Base-by-base conservation (phyloP, 2,797 vertebrate species). In the Arvicola amphibius region DNA sequence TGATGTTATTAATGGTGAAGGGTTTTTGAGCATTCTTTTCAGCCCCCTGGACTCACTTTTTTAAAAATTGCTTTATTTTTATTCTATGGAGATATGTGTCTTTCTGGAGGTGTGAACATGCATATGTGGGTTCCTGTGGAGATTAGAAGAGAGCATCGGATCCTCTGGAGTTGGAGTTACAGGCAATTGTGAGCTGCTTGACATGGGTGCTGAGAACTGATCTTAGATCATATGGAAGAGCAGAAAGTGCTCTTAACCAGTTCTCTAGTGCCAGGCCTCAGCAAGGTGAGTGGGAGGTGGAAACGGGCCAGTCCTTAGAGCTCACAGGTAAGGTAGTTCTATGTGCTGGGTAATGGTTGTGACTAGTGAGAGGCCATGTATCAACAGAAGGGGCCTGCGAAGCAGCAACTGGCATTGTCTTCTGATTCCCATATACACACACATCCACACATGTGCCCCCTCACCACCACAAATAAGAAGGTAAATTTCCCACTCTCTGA, bases 401-500 rank as follows among this genome's bases (percentile, higher is more conserved):
- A 37, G 53, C 13, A n/a, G 48, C 6, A 73, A 10, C n/a, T 32
- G 46, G n/a, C 0, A n/a, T 73, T 87, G 46, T 87, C n/a, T 73
- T 73, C n/a, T 56, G 85, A 87, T 56, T 87, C 56, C 84, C 63
- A 51, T n/a, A n/a, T 51, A 32, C 32, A 67, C 51, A 37, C 34
- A 80, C 78, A 53, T 32, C 19, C 77, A 51, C 77, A 34, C 17
- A 1, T 21, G 19, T 56, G 53, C 53, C 5, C 5, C 53, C 53
- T 56, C 53, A 56, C 53, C 40, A 56, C 63, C 37, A 83, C 53
- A 61, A 81, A 63, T 77, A 17, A 25, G 8, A 29, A 79, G 90
- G 80, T 10, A 27, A 56, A 97, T 71, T 56, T 96, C 69, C 94
- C 61, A 0, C 25, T 40, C 48, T 95, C 81, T 84, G 73, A 69